Base-by-base conservation (phyloP, 64 coral and sea anemone genomes). In the Acropora yongei region DNA sequence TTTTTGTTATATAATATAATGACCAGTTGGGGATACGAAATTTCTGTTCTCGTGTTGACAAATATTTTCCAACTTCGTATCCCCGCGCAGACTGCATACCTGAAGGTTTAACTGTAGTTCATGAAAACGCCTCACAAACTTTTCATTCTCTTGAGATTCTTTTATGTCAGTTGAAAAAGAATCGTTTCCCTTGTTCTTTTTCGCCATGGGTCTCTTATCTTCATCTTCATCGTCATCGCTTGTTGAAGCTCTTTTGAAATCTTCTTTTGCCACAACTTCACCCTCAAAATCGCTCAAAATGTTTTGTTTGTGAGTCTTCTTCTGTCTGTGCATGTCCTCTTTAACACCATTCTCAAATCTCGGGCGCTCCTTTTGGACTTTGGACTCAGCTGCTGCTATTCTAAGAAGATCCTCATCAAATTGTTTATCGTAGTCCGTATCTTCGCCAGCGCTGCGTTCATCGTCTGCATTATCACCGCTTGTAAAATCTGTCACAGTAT, bases 401-500 rank as follows among this genome's bases (percentile, higher is more conserved):
- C 6, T 41, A 12, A 84, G 60, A 68, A 84, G 81, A 45, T 68
- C 68, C 16, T 84, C 81, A 47, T 84, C 81, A 84, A 84, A 84
- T 39, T 47, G 42, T 14, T 84, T 84, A 68, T 84, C 81, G 47
- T 84, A 84, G 61, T 84, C 81, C 16, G 68, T 61, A 84, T 84
- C 60, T 63, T 66, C 79, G 16, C 13, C 57, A 44, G 79, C 3
- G 39, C 30, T 63, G 8, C 9, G 49, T 80, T 63, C 79, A 60
- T 82, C 79, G 65, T 44, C 81, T 84, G 60, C 17, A 68, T 8
- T 68, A 18, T 67, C 14, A 68, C 8, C 75, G 43, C 75, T 78
- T 16, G 75, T 5, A 78, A 13, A 41, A 84, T 68, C 14, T 46
- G 6, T 8, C 4, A 68, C 7, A 65, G 10, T 47, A 68, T 68